A percentile compares a stretch with the other conserved stretches of the same genome.
Conservation (phyloP, 2,797 vertebrate species). For the Sebastes diploproa region DNA sequence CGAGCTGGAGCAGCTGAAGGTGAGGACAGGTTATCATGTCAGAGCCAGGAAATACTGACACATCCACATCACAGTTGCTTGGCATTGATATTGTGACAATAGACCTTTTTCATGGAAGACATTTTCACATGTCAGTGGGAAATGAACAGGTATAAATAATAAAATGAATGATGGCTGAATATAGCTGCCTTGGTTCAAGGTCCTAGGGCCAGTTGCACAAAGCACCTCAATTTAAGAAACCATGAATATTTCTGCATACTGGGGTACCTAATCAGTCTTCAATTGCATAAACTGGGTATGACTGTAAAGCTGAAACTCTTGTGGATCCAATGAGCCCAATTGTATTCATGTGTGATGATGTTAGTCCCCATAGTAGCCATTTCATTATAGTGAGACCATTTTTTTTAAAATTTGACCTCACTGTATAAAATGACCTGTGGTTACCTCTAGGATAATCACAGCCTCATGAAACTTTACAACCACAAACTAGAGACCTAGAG, state of each 20-base stretch:
- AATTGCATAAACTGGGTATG: fast-evolving
- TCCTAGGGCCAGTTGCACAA: fast-evolving
- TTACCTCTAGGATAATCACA: no score
- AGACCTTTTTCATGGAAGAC: neutral
- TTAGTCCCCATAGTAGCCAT: no score
- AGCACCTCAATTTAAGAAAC: no score
- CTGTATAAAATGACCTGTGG: no score
- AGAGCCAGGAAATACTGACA: neutral
- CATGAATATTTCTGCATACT: no score
- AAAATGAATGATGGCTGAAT: neutral
- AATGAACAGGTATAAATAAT: neutral
- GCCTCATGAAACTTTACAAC: fast-evolving
- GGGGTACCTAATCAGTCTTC: fast-evolving
- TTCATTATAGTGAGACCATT: no score
- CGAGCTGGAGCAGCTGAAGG: constrained; percentile 85
- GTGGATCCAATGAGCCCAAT: no score
- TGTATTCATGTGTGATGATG: no score
- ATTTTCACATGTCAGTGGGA: neutral
- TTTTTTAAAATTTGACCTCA: fast-evolving
- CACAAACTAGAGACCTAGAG: no score
- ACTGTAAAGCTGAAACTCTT: no score
- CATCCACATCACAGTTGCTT: neutral
- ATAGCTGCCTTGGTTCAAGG: neutral
- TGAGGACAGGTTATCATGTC: constrained; percentile 42
- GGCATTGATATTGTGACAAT: neutral